phyloP scores from a whole-genome alignment of 2,113 vertebrate genomes.

The Polypterus bichir region DNA sequence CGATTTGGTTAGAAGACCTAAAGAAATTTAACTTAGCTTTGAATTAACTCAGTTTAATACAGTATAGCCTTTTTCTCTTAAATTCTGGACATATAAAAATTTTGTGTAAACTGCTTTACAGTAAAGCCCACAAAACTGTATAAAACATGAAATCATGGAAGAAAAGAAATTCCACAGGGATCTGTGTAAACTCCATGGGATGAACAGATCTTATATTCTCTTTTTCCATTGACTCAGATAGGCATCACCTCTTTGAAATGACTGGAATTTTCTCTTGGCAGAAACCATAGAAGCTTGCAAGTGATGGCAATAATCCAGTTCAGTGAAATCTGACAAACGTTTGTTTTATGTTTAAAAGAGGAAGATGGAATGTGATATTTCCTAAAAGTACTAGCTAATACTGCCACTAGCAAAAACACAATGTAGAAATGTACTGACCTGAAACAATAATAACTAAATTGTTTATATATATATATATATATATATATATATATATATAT shows the following conservation, averaged over 20 bases:
- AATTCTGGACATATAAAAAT: too few relatives aligned
- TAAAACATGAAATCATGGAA: not conserved
- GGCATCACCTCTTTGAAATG: not conserved
- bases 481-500: not conserved
- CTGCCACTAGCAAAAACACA: too few relatives aligned
- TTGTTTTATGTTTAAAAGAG: not conserved
- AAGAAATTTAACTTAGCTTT: too few relatives aligned
- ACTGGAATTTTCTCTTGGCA: not conserved
- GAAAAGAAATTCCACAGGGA: not conserved
- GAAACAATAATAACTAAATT: too few relatives aligned
- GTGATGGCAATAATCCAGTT: not conserved
- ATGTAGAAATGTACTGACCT: too few relatives aligned
- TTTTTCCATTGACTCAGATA: not conserved
- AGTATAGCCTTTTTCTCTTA: too few relatives aligned
- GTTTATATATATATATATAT: not conserved
- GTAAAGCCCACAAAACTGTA: not conserved
- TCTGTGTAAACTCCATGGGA: conserved; percentile 6
- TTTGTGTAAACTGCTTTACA: not conserved
- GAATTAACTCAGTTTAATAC: too few relatives aligned
- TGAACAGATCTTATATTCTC: not conserved
- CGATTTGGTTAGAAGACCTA: too few relatives aligned
- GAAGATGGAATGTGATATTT: not conserved
- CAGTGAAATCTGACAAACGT: not conserved
- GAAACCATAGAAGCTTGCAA: not conserved
- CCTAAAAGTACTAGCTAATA: not conserved